Conservation (phyloP, 2,113 vertebrate genomes). For the Thymallus thymallus region DNA sequence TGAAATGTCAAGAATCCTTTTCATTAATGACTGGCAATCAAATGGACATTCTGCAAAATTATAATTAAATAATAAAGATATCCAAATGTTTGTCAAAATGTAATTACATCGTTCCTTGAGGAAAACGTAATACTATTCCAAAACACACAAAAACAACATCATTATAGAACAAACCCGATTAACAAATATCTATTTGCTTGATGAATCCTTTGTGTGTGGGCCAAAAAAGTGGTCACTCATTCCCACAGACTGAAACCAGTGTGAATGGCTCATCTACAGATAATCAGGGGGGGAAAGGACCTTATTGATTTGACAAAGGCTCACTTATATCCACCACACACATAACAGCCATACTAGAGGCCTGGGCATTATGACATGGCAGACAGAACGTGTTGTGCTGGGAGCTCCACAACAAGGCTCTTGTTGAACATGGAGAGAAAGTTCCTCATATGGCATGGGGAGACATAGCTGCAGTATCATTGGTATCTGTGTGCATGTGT, state of each 20-base stretch:
- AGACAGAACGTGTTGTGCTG: constrained; percentile 38
- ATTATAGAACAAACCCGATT: neutral
- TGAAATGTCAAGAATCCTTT: neutral
- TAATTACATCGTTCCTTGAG: constrained; percentile 20
- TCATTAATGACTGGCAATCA: neutral
- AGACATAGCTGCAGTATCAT: constrained; percentile 10
- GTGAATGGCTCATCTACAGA: constrained; percentile 10
- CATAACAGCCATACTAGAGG: constrained; percentile 7
- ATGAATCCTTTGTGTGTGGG: constrained; percentile 14
- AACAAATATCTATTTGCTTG: neutral
- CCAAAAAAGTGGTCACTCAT: neutral
- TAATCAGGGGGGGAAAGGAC: constrained; percentile 8
- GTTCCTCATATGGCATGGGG: constrained; percentile 17
- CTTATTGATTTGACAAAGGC: constrained; percentile 10
- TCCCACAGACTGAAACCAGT: constrained; percentile 18
- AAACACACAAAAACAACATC: neutral
- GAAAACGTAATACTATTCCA: neutral
- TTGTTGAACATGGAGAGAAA: constrained; percentile 2
- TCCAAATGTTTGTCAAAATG: constrained; percentile 31
- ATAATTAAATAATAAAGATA: constrained; percentile 28
- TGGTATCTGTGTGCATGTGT: constrained; percentile 43
- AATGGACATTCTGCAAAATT: neutral
- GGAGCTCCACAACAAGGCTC: constrained; percentile 27
- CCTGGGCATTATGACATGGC: constrained; percentile 11
- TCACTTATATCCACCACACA: neutral